phyloP scores from a whole-genome alignment of 1,140 invertebrate species.

The Penaeus indicus region DNA sequence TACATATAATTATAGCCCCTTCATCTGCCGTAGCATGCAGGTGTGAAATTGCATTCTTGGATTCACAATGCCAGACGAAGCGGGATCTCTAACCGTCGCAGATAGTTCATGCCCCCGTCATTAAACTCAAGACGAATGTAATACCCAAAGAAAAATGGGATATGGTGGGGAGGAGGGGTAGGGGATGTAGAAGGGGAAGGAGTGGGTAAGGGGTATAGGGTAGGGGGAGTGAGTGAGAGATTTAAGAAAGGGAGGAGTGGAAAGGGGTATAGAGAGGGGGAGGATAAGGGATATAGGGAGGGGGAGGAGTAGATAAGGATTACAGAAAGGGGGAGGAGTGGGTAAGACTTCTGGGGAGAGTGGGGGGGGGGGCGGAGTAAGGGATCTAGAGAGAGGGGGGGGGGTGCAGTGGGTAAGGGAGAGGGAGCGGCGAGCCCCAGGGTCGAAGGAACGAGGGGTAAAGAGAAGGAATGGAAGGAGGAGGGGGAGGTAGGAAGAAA shows the following conservation, averaged over 20 bases:
- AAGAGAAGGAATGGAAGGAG: conserved; percentile 5
- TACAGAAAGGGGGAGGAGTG: not conserved
- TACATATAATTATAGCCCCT: not conserved
- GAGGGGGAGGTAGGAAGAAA: not conserved
- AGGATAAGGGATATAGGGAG: too few relatives aligned
- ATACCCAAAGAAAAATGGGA: too few relatives aligned
- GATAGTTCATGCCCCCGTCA: too few relatives aligned
- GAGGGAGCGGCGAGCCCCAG: not conserved
- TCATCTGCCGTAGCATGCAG: conserved; percentile 47
- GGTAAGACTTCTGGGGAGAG: not conserved
- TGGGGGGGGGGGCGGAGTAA: not conserved
- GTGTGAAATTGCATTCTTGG: conserved; percentile 50
- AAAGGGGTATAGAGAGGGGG: too few relatives aligned
- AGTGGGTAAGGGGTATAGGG: too few relatives aligned
- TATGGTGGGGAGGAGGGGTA: too few relatives aligned
- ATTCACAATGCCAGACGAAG: not conserved
- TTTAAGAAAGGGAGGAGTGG: too few relatives aligned
- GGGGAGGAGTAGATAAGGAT: too few relatives aligned
- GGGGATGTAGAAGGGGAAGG: too few relatives aligned
- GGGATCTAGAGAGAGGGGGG: conserved; percentile 10
- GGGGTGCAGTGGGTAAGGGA: not conserved
- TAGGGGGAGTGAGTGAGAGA: too few relatives aligned
- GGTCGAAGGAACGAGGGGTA: not conserved
- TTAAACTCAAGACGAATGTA: too few relatives aligned
- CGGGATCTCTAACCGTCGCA: too few relatives aligned